A percentile compares a stretch with the other conserved stretches of the same genome.
Conservation (phyloP, 2,888 invertebrate species). For the Rutpela maculata region DNA sequence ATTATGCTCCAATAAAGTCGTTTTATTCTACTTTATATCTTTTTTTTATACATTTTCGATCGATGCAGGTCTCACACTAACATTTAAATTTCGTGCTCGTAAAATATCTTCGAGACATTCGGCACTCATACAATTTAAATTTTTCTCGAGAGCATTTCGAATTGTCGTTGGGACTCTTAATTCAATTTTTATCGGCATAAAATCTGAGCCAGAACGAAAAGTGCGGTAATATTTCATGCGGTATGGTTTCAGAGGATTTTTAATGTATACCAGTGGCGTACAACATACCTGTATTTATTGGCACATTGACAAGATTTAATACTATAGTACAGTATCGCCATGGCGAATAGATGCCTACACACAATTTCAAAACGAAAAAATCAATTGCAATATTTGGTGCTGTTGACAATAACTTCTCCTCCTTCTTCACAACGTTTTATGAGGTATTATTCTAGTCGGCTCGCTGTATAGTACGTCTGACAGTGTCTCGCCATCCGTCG, state of each 20-base stretch:
- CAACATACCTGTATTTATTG: neutral
- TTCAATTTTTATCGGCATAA: neutral
- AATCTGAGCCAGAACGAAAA: neutral
- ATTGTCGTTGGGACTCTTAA: neutral
- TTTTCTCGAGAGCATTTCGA: neutral
- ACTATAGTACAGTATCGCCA: too few relatives aligned
- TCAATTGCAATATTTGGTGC: too few relatives aligned
- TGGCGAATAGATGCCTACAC: too few relatives aligned
- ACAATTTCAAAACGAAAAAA: too few relatives aligned
- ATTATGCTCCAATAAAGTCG: neutral
- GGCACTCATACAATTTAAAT: neutral
- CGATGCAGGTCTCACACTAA: neutral
- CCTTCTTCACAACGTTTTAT: too few relatives aligned
- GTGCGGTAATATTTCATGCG: neutral
- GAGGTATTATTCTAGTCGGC: too few relatives aligned
- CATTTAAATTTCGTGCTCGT: neutral
- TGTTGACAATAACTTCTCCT: too few relatives aligned
- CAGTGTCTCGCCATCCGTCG: too few relatives aligned
- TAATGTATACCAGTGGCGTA: neutral
- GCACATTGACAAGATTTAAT: too few relatives aligned
- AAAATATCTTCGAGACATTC: neutral
- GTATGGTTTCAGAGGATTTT: neutral
- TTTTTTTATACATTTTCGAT: neutral
- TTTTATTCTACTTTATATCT: neutral
- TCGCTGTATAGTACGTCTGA: too few relatives aligned